Percentiles rank a stretch among this genome's conserved stretches.
These are phyloP conservation scores for Cyphomyrus discorhynchus DNA, from an alignment of 2,113 vertebrate genomes.

Conservation along the genomic window DNA sequence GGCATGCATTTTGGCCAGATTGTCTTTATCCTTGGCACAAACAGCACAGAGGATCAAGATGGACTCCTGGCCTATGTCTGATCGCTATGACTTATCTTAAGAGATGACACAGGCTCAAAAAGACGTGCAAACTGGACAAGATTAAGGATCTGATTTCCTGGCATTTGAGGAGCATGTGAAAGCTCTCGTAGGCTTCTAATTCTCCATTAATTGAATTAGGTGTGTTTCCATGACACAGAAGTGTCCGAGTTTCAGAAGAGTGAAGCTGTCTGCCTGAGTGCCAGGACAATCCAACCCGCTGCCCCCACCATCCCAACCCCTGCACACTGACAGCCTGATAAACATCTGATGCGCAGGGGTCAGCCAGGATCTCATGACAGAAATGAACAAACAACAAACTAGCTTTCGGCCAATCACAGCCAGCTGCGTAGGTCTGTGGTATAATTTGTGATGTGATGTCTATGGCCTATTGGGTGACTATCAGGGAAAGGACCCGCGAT, in stretches of 20 bases:
- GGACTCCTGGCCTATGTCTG: conserved; percentile 20
- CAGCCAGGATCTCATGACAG: conserved; percentile 58
- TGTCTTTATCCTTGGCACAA: not conserved
- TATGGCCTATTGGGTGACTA: conserved; percentile 25
- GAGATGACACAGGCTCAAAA: conserved; percentile 51
- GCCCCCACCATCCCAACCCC: conserved; percentile 24
- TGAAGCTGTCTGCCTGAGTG: conserved; percentile 25
- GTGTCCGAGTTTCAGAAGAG: conserved; percentile 25
- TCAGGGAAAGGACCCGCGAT: conserved; percentile 5
- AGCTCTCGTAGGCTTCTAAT: conserved; percentile 51
- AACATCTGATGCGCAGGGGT: conserved; percentile 48
- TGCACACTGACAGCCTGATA: conserved; percentile 41
- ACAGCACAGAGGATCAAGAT: conserved; percentile 22
- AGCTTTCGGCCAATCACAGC: conserved; percentile 33
- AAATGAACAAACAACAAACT: conserved; percentile 36
- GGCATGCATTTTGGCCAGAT: not conserved
- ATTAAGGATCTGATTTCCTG: conserved; percentile 56
- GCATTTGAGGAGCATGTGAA: conserved; percentile 54
- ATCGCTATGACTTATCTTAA: conserved; percentile 42
- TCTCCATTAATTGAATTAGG: conserved; percentile 64
- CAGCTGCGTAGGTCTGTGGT: conserved; percentile 10
- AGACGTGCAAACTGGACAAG: conserved; percentile 50
- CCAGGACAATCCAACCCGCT: conserved; percentile 38
- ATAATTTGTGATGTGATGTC: conserved; percentile 39
- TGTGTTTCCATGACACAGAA: conserved; percentile 42